Conservation (phyloP, 2,888 invertebrate species). For the Luperina testacea region DNA sequence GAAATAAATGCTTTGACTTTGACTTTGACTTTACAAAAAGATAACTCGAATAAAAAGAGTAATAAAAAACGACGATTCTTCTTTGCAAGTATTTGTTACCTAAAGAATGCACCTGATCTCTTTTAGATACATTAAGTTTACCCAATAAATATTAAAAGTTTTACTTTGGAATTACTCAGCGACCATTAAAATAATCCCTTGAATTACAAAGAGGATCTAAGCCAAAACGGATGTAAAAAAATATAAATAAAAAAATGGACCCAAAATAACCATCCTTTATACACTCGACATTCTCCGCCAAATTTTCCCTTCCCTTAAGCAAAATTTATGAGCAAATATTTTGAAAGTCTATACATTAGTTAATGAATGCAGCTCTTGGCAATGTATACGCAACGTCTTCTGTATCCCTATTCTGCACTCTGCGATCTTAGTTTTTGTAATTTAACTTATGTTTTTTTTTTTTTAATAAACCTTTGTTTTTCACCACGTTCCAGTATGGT, state of each 20-base stretch:
- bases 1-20: too few species aligned
- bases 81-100: neutral
- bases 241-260: slow-evolving; percentile 68
- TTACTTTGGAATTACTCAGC: neutral
- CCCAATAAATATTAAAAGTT: slow-evolving; percentile 14
- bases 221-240: slow-evolving; percentile 15
- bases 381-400: slow-evolving; percentile 81
- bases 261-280: slow-evolving; percentile 74
- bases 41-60: neutral
- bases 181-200: slow-evolving; percentile 35
- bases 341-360: slow-evolving; percentile 89
- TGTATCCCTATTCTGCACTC: slow-evolving; percentile 77
- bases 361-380: slow-evolving; percentile 88
- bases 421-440: slow-evolving; percentile 16
- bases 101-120: neutral
- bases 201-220: slow-evolving; percentile 8
- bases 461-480: too few species aligned
- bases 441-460: too few species aligned
- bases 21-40: too few species aligned
- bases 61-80: neutral
- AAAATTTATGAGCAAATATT: slow-evolving; percentile 89
- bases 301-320: slow-evolving; percentile 81
- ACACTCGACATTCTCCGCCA: slow-evolving; percentile 70
- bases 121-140: neutral
- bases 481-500: too few species aligned